These are phyloP conservation scores for Volucella zonaria DNA, from an alignment of 2,888 invertebrate species.

Conservation along the genomic window DNA sequence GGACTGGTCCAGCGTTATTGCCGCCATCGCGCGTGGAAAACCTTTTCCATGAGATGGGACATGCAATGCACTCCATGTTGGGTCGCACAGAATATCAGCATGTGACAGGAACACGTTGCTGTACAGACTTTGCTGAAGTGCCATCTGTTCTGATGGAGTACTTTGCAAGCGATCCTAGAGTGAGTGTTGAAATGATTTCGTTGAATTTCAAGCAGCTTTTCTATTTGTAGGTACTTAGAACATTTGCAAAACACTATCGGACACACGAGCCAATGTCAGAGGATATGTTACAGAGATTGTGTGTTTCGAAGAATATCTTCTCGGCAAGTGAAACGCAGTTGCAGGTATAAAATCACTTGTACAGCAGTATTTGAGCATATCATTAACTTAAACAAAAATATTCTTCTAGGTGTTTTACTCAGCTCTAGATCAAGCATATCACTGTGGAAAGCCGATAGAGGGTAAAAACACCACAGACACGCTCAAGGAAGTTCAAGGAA, in stretches of 20 bases:
- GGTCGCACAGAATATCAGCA: conserved; percentile 98
- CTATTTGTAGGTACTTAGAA: conserved; percentile 87
- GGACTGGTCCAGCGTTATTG: conserved; percentile 90
- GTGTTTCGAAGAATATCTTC: conserved; percentile 93
- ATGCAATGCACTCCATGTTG: conserved; percentile 99
- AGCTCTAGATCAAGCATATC: conserved; percentile 94
- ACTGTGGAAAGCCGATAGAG: conserved; percentile 83
- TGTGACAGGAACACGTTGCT: conserved; percentile 97
- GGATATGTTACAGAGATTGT: conserved; percentile 90
- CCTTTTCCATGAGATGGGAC: conserved; percentile 99
- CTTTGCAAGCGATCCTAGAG: conserved; percentile 94
- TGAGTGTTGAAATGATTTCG: conserved; percentile 77
- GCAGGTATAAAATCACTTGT: conserved; percentile 84
- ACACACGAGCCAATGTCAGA: conserved; percentile 93
- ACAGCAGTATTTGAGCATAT: not conserved
- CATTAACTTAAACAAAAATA: not conserved
- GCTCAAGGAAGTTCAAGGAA: conserved; percentile 89
- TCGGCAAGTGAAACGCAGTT: conserved; percentile 94
- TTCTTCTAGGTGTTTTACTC: conserved; percentile 91
- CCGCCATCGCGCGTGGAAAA: conserved; percentile 95
- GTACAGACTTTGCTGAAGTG: conserved; percentile 99
- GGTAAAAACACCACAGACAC: conserved; percentile 87
- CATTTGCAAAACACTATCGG: conserved; percentile 95
- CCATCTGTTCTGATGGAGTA: conserved; percentile 99
- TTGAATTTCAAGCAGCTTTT: not conserved